Evolutionary conservation across 2,888 invertebrate species (phyloP).

Genomic region (Nemotelus pantherinus): DNA sequence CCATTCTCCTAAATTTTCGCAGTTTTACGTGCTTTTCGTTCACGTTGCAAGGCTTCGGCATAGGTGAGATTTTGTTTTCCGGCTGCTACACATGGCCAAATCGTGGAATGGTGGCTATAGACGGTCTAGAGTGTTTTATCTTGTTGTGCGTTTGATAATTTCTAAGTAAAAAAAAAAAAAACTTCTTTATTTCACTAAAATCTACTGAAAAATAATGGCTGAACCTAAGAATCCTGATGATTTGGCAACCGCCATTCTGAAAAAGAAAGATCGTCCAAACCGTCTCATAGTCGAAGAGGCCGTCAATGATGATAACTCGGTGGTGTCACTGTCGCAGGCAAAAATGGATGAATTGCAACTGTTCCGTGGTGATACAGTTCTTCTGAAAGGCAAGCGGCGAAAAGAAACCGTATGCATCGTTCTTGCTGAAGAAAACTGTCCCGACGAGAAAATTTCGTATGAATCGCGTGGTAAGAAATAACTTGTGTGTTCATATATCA

Average conservation of each 20-base stretch:
- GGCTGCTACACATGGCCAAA: no score
- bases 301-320: slow-evolving; percentile 98
- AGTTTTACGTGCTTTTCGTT: no score
- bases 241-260: slow-evolving; percentile 97
- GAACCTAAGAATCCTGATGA: slow-evolving; percentile 74
- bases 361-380: slow-evolving; percentile 97
- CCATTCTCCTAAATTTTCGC: no score
- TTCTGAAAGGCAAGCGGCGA: slow-evolving; percentile 95
- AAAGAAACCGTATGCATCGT: slow-evolving; percentile 99
- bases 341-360: slow-evolving; percentile 99
- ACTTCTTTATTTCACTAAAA: background rate
- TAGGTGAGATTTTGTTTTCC: no score
- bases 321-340: slow-evolving; percentile 94
- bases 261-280: slow-evolving; percentile 97
- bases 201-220: slow-evolving; percentile 56
- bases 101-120: slow-evolving; percentile 33
- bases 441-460: slow-evolving; percentile 98
- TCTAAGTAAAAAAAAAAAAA: slow-evolving; percentile 43
- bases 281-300: slow-evolving; percentile 98
- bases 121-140: slow-evolving; percentile 12
- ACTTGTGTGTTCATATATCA: slow-evolving; percentile 92
- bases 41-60: no score
- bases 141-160: slow-evolving; percentile 24
- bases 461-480: slow-evolving; percentile 97
- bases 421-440: slow-evolving; percentile 92